phyloP scores from a whole-genome alignment of 2,113 vertebrate genomes.

The Microcebus tavaratra region DNA sequence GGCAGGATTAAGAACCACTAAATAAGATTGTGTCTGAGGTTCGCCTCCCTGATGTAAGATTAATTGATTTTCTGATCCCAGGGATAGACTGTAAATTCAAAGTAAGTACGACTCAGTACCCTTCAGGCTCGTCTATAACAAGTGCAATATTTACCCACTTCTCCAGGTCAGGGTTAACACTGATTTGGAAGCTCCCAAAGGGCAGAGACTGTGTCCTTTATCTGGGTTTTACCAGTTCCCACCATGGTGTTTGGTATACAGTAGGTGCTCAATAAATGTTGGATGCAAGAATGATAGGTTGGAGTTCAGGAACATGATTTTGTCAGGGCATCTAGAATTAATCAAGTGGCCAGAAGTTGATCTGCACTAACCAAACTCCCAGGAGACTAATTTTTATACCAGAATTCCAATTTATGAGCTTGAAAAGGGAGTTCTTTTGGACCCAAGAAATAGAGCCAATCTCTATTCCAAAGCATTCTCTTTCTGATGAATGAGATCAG shows the following conservation, averaged over 20 bases:
- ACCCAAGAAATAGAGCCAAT: background rate
- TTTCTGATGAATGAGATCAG: background rate
- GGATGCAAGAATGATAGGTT: background rate
- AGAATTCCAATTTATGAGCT: background rate
- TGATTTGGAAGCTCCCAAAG: background rate
- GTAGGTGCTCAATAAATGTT: background rate
- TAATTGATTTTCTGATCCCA: background rate
- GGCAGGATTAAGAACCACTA: background rate
- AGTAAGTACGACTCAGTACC: background rate
- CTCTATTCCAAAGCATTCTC: background rate
- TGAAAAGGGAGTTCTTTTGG: background rate
- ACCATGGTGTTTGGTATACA: background rate
- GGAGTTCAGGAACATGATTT: background rate
- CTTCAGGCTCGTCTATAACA: background rate
- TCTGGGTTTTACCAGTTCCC: background rate
- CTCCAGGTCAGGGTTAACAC: background rate
- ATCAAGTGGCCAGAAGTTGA: background rate
- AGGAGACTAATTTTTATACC: background rate
- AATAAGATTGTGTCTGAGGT: background rate
- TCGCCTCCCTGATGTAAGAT: background rate
- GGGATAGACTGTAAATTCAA: background rate
- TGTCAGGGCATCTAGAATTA: background rate
- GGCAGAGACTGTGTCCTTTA: background rate
- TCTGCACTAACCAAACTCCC: background rate
- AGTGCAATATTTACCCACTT: too few species aligned